Conservation (phyloP, 2,113 vertebrate species). For the Zosterops hypoxanthus region DNA sequence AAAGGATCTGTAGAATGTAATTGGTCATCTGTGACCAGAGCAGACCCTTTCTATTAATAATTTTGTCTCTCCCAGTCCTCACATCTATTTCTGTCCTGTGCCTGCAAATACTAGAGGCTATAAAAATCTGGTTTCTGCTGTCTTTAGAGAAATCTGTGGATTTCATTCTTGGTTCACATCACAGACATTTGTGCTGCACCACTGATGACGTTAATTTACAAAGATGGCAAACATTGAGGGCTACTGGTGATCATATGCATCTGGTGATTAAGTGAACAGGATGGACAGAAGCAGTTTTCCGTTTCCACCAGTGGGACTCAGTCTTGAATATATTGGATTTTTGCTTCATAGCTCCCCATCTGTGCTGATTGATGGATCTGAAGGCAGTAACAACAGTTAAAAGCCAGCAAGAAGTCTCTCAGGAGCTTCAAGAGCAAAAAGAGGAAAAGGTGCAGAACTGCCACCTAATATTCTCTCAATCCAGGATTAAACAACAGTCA, state of each 20-base stretch:
- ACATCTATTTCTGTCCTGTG: neutral
- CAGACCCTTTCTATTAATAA: neutral
- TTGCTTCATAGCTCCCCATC: neutral
- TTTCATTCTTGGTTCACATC: neutral
- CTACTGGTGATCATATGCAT: neutral
- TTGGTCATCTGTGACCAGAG: neutral
- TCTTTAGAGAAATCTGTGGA: neutral
- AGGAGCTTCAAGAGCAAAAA: neutral
- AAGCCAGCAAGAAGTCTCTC: neutral
- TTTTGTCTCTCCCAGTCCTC: neutral
- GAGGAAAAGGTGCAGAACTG: neutral
- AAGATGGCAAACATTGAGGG: neutral
- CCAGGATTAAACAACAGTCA: neutral
- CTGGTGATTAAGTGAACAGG: neutral
- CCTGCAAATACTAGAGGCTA: neutral
- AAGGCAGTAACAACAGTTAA: neutral
- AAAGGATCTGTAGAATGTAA: neutral
- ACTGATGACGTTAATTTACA: neutral
- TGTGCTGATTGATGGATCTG: neutral
- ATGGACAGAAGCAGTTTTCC: neutral
- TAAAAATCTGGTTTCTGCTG: neutral
- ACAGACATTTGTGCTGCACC: neutral
- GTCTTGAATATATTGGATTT: neutral
- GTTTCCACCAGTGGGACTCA: neutral
- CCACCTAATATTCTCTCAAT: rapidly evolving